Evolutionary conservation across 2,888 invertebrate genomes (phyloP).

Genomic region (Callosobruchus maculatus): DNA sequence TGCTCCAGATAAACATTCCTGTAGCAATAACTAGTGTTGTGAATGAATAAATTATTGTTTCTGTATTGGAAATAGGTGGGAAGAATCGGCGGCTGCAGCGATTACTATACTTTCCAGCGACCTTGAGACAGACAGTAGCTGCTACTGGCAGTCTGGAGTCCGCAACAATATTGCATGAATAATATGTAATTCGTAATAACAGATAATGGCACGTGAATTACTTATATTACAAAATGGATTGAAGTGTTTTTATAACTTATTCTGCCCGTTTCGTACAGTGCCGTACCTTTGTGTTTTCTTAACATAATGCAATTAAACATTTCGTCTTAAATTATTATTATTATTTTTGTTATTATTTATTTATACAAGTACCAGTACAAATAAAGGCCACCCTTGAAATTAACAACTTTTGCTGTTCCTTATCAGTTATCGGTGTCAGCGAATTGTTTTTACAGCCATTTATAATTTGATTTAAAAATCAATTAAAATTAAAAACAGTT

Average conservation of each 20-base stretch:
- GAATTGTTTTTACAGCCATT: too few species aligned
- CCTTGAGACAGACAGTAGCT: not conserved
- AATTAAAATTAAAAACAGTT: too few species aligned
- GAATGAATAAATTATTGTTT: not conserved
- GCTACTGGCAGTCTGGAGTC: not conserved
- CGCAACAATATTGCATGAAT: not conserved
- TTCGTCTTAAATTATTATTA: too few species aligned
- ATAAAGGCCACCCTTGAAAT: too few species aligned
- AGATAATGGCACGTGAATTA: not conserved
- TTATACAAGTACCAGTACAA: too few species aligned
- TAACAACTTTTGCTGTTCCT: too few species aligned
- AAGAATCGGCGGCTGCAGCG: not conserved
- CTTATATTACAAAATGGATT: not conserved
- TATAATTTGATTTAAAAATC: too few species aligned
- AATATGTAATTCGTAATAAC: not conserved
- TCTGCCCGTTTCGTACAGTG: not conserved
- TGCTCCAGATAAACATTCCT: not conserved
- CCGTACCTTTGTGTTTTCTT: not conserved
- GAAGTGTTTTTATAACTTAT: not conserved
- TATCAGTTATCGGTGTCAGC: too few species aligned
- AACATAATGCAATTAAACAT: too few species aligned
- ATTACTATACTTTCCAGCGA: not conserved
- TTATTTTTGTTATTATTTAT: too few species aligned
- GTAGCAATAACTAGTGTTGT: not conserved
- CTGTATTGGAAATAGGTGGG: not conserved